These are phyloP conservation scores for Diplazon laetatorius DNA, from an alignment of 2,888 invertebrate species.

Conservation along the genomic window DNA sequence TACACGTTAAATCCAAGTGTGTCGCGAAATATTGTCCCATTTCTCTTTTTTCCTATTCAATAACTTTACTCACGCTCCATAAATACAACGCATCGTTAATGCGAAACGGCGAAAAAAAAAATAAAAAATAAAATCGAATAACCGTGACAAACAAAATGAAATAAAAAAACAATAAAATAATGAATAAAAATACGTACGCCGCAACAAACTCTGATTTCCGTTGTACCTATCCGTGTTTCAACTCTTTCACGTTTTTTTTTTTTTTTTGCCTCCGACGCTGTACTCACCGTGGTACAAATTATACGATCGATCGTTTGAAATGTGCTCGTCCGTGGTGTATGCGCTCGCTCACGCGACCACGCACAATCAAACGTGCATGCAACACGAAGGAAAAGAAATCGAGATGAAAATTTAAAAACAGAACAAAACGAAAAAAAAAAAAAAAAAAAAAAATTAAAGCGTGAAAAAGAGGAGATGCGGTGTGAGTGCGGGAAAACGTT, in stretches of 20 bases:
- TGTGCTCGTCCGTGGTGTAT: conserved; percentile 26
- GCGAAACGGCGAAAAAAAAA: too few species aligned
- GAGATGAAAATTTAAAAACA: not conserved
- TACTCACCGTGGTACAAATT: conserved; percentile 10
- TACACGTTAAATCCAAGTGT: too few species aligned
- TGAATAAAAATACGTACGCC: too few species aligned
- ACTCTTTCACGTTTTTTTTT: conserved; percentile 7
- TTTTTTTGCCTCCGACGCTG: not conserved
- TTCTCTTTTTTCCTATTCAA: too few species aligned
- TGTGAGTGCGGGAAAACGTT: not conserved
- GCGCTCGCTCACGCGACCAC: conserved; percentile 21
- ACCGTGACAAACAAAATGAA: too few species aligned
- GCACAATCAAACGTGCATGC: conserved; percentile 22
- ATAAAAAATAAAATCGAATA: too few species aligned
- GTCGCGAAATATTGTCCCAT: too few species aligned
- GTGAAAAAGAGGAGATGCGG: conserved; percentile 17
- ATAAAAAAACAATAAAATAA: too few species aligned
- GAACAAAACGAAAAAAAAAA: not conserved
- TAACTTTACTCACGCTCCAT: too few species aligned
- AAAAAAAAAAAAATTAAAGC: conserved; percentile 3
- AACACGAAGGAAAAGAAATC: conserved; percentile 30
- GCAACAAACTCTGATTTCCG: too few species aligned
- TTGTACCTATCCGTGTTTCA: not conserved
- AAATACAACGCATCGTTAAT: too few species aligned
- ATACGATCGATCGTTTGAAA: conserved; percentile 39